phyloP scores from a whole-genome alignment of 1,140 invertebrate genomes.

The Vanessa atalanta region DNA sequence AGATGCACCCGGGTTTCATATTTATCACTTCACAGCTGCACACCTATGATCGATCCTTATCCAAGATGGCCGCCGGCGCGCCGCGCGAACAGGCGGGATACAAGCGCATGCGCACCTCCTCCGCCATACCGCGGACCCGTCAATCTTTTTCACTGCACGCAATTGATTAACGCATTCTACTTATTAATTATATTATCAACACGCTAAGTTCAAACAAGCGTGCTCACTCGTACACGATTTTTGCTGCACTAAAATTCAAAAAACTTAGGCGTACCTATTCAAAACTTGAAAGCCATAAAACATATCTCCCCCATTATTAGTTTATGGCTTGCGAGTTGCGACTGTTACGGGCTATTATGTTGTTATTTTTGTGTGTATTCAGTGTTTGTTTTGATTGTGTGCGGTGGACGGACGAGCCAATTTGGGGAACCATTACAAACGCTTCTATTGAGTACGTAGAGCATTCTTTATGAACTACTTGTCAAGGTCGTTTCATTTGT shows the following conservation, averaged over 20 bases:
- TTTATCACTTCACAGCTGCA: slow-evolving; percentile 77
- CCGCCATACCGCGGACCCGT: slow-evolving; percentile 48
- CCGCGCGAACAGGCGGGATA: slow-evolving; percentile 61
- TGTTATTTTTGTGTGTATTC: slow-evolving; percentile 72
- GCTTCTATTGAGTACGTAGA: slow-evolving; percentile 59
- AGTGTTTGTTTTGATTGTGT: slow-evolving; percentile 77
- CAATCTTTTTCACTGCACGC: slow-evolving; percentile 46
- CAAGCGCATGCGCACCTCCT: slow-evolving; percentile 63
- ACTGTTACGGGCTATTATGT: slow-evolving; percentile 77
- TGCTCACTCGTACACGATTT: slow-evolving; percentile 65
- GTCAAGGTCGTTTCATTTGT: slow-evolving; percentile 48
- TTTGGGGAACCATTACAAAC: slow-evolving; percentile 70
- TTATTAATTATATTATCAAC: slow-evolving; percentile 40
- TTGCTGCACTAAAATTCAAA: slow-evolving; percentile 73
- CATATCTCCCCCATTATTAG: slow-evolving; percentile 81
- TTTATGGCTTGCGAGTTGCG: slow-evolving; percentile 78
- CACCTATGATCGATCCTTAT: slow-evolving; percentile 78
- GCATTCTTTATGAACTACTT: slow-evolving; percentile 53
- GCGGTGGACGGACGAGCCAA: slow-evolving; percentile 71
- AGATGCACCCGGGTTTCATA: slow-evolving; percentile 47
- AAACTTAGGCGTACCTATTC: slow-evolving; percentile 65
- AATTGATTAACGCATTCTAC: slow-evolving; percentile 37
- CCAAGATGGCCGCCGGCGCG: slow-evolving; percentile 75
- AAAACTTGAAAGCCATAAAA: slow-evolving; percentile 78
- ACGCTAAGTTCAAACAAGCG: slow-evolving; percentile 44